Evolutionary conservation across 2,888 invertebrate genomes (phyloP).

Genomic region (Stenotaenia linearis): DNA sequence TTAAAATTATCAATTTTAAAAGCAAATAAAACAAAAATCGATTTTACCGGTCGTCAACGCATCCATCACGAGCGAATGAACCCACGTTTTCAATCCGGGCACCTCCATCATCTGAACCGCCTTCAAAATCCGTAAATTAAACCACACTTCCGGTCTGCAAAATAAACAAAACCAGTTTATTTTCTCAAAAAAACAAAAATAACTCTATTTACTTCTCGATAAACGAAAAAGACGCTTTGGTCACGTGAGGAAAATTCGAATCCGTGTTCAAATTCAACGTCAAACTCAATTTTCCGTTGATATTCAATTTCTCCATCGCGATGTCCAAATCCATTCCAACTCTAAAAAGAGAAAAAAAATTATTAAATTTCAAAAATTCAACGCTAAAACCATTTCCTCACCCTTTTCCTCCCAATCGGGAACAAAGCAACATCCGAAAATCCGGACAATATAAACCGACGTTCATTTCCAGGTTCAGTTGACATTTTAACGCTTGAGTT

Average conservation of each 20-base stretch:
- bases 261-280: slow-evolving; percentile 51
- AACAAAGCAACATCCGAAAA: slow-evolving; percentile 52
- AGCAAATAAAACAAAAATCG: no score
- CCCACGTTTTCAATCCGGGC: slow-evolving; percentile 54
- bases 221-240: slow-evolving; percentile 51
- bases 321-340: slow-evolving; percentile 52
- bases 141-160: slow-evolving; percentile 53
- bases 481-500: slow-evolving; percentile 40
- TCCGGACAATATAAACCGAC: slow-evolving; percentile 52
- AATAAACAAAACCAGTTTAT: background rate
- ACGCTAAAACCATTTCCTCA: slow-evolving; percentile 40
- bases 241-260: slow-evolving; percentile 54
- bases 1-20: no score
- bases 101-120: slow-evolving; percentile 54
- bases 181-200: background rate
- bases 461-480: slow-evolving; percentile 52
- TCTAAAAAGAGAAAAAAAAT: slow-evolving; percentile 42
- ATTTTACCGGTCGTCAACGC: slow-evolving; percentile 46
- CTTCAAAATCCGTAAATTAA: slow-evolving; percentile 51
- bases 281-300: slow-evolving; percentile 51
- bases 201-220: slow-evolving; percentile 47
- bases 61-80: slow-evolving; percentile 54
- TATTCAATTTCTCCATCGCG: slow-evolving; percentile 52
- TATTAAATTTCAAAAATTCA: background rate
- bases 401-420: slow-evolving; percentile 49